Evolutionary conservation across 2,797 vertebrate species (phyloP).

Genomic region (Phoebastria nigripes): DNA sequence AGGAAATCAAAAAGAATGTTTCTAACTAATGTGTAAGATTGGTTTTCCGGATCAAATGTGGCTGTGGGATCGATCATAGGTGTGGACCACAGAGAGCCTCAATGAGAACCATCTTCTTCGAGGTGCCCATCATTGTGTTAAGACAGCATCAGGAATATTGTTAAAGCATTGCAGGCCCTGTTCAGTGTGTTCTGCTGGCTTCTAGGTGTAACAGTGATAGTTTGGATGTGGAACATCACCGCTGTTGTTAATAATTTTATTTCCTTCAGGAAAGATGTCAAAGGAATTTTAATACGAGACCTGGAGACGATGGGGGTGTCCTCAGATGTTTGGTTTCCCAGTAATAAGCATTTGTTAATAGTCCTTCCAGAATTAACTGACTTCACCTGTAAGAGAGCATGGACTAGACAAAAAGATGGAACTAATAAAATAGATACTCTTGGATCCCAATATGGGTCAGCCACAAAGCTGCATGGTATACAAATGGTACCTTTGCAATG

Average conservation of each 20-base stretch:
- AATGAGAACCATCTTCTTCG: accelerated
- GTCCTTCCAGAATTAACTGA: background rate
- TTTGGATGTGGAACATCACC: background rate
- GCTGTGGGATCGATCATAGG: background rate
- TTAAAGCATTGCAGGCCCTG: background rate
- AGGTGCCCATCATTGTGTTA: background rate
- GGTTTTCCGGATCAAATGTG: background rate
- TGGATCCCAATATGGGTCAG: background rate
- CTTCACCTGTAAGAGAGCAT: background rate
- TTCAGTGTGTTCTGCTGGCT: background rate
- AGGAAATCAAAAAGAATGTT: background rate
- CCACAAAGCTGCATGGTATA: background rate
- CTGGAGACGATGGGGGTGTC: background rate
- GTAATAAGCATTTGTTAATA: background rate
- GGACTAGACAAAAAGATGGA: background rate
- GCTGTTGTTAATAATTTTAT: background rate
- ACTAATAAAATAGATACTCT: background rate
- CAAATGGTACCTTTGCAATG: background rate
- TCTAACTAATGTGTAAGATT: background rate
- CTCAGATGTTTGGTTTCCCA: background rate
- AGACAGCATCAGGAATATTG: background rate
- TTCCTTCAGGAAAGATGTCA: background rate
- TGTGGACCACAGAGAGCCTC: background rate
- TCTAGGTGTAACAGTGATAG: background rate
- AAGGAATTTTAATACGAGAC: background rate